A percentile compares a stretch with the other conserved stretches of the same genome.
Conservation (phyloP, 2,113 vertebrate species). For the Lepisosteus oculatus region DNA sequence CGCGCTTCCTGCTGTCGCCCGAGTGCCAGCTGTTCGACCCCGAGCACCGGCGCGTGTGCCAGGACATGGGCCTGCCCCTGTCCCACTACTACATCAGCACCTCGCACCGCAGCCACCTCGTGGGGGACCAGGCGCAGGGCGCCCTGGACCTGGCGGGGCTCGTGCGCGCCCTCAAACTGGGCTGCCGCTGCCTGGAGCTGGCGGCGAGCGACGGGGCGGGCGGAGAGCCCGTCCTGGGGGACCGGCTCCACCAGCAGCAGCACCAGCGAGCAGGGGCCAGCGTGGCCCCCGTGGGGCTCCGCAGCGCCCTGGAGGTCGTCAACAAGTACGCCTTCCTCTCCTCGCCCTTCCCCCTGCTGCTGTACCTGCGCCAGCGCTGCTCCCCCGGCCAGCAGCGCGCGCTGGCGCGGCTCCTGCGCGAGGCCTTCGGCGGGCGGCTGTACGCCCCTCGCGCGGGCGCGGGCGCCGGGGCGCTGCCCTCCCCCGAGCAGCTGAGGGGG, state of each 20-base stretch:
- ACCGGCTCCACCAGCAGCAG: constrained; percentile 64
- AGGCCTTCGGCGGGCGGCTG: constrained; percentile 78
- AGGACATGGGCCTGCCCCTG: constrained; percentile 93
- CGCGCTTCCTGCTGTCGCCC: constrained; percentile 84
- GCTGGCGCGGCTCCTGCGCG: constrained; percentile 83
- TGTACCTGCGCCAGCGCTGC: constrained; percentile 90
- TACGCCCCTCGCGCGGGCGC: constrained; percentile 70
- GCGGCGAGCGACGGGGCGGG: constrained; percentile 89
- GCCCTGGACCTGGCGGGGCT: constrained; percentile 87
- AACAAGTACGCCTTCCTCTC: constrained; percentile 88
- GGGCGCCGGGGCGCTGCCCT: constrained; percentile 68
- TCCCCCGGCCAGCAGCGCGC: constrained; percentile 82
- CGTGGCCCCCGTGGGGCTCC: constrained; percentile 70
- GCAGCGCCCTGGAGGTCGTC: constrained; percentile 85
- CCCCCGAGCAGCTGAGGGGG: constrained; percentile 87
- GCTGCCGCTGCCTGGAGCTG: constrained; percentile 89
- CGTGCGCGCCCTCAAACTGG: constrained; percentile 81
- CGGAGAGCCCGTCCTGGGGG: constrained; percentile 87
- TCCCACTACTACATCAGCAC: constrained; percentile 95
- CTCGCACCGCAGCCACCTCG: constrained; percentile 91
- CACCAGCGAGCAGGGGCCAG: constrained; percentile 24
- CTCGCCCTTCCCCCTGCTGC: constrained; percentile 86
- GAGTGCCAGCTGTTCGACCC: constrained; percentile 96
- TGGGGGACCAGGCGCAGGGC: constrained; percentile 89
- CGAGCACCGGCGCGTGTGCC: constrained; percentile 84